Evolutionary conservation across 2,113 vertebrate genomes (phyloP), one percentile per base, ranked within the genome.

Genomic region (Muscicapa adusta): DNA sequence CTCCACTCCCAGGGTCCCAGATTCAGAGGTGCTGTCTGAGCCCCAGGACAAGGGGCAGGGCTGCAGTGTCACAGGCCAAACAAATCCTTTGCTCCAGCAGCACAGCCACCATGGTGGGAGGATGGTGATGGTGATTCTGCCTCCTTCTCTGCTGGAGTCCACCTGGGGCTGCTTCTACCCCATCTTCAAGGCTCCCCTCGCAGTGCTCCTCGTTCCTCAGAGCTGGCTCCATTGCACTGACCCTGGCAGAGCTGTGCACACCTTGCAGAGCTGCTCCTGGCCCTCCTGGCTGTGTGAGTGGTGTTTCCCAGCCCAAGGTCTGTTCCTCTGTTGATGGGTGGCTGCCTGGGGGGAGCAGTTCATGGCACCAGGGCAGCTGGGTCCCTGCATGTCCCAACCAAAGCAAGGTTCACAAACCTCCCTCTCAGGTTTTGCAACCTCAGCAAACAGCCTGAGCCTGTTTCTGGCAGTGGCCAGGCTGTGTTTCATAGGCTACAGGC

Each of bases 341-440:
- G 34, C 24, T 45, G 42, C 38, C 70, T 18, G 1, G 0, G 34
- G 20, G 81, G 58, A 91, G 43, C 28, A 29, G 31, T 16, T 76
- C 34, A 22, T 0, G 26, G 57, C 0, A 0, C 38, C 0, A 1
- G 16, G 8, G 25, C 47, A 8, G n/a, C 62, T 0, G 6, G 31
- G 15, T 48, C 8, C 17, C 78, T 62, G 34, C 40, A 40, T 6
- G 8, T 65, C 36, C 71, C 75, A 43, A 16, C 75, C 71, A 93
- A 83, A 92, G 89, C 96, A 93, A 88, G 79, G 91, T 25, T 85
- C 31, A 38, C 15, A 10, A 43, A 36, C 10, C 19, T 68, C 33
- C 40, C 0, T 33, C 4, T 31, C 18, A 26, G 36, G 47, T 86
- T 81, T 72, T 72, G 33, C 54, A 70, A 26, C 1, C 0, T 42